Conservation (phyloP, 2,888 invertebrate species). For the Drosophila lacicola region DNA sequence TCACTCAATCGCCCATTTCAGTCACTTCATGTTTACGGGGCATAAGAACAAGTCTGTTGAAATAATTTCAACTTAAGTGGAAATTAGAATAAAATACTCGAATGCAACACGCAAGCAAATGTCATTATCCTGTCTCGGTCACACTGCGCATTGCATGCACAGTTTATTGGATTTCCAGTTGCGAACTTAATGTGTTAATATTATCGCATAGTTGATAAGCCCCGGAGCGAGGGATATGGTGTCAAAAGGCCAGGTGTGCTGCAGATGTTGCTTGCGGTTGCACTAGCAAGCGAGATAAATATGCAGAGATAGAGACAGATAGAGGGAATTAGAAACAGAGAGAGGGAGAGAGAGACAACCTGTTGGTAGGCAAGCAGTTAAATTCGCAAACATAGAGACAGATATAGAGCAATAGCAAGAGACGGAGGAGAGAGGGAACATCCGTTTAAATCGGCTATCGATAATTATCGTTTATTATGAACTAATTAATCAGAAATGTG, state of each 20-base stretch:
- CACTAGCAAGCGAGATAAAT: not conserved
- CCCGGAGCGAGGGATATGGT: conserved; percentile 10
- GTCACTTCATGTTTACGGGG: not conserved
- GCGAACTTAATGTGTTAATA: conserved; percentile 33
- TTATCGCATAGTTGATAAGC: conserved; percentile 23
- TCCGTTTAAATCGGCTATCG: too few species aligned
- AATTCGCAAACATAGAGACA: too few species aligned
- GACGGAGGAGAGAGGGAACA: too few species aligned
- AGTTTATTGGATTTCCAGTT: conserved; percentile 25
- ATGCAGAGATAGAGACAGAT: not conserved
- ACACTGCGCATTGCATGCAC: conserved; percentile 18
- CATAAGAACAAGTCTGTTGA: not conserved
- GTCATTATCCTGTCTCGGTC: conserved; percentile 18
- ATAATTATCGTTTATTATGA: too few species aligned
- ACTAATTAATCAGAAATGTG: too few species aligned
- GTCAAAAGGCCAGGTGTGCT: conserved; percentile 17
- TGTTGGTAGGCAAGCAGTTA: too few species aligned
- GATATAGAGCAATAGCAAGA: too few species aligned
- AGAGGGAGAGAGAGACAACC: not conserved
- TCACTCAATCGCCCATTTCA: not conserved
- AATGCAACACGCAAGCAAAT: conserved; percentile 33
- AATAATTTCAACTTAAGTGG: not conserved
- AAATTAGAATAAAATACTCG: conserved; percentile 17
- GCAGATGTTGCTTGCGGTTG: conserved; percentile 5
- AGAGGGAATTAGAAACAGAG: not conserved